Percentiles rank a stretch among this genome's conserved stretches.
These are phyloP conservation scores for Melanotus villosus DNA, from an alignment of 2,888 invertebrate species.

Conservation along the genomic window DNA sequence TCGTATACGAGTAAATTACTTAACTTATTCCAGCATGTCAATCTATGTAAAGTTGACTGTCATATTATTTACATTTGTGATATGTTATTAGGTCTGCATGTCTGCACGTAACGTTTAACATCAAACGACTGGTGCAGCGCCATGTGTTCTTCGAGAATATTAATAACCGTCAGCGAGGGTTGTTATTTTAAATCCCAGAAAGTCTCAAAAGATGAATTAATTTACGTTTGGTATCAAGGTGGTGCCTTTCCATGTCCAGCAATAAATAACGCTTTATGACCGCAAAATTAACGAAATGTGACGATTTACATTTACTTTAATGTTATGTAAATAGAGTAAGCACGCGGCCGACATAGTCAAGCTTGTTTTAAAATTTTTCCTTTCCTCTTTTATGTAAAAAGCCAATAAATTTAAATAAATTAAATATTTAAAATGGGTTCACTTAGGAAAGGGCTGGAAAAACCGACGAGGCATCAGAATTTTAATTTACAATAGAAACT, in stretches of 20 bases:
- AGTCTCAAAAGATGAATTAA: slow-evolving; percentile 21
- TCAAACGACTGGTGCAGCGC: slow-evolving; percentile 10
- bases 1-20: too few species aligned
- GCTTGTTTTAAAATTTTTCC: too few species aligned
- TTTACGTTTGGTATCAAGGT: slow-evolving; percentile 20
- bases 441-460: too few species aligned
- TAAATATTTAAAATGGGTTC: too few species aligned
- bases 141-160: slow-evolving; percentile 20
- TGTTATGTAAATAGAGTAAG: neutral
- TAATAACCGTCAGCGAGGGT: slow-evolving; percentile 17
- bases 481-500: too few species aligned
- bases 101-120: slow-evolving; percentile 14
- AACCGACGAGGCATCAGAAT: too few species aligned
- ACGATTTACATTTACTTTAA: slow-evolving; percentile 15
- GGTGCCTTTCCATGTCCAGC: slow-evolving; percentile 7
- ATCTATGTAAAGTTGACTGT: slow-evolving; percentile 12
- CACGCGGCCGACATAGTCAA: too few species aligned
- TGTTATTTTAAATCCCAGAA: slow-evolving; percentile 25
- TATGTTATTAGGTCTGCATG: slow-evolving; percentile 8
- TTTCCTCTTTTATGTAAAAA: too few species aligned
- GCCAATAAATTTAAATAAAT: too few species aligned
- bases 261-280: slow-evolving; percentile 25
- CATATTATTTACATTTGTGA: slow-evolving; percentile 10
- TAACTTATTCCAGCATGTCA: too few species aligned
- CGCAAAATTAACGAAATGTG: slow-evolving; percentile 10